These are phyloP conservation scores for Takifugu flavidus DNA, from an alignment of 2,113 vertebrate species.

Conservation along the genomic window DNA sequence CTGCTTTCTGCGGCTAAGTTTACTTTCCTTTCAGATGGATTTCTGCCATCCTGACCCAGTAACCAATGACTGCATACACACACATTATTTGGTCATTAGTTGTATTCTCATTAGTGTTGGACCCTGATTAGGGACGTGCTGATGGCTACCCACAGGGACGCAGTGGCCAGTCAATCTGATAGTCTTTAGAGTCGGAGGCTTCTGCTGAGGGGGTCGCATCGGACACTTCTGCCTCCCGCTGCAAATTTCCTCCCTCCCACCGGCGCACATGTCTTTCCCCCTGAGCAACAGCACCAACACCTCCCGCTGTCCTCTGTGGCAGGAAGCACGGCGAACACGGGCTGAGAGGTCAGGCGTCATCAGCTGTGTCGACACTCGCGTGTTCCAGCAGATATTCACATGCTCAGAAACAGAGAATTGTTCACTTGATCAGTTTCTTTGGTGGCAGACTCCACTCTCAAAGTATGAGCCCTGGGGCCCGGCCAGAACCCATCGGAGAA, in stretches of 20 bases:
- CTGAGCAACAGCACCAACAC: conserved; percentile 44
- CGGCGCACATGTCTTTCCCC: conserved; percentile 58
- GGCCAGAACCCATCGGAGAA: conserved; percentile 63
- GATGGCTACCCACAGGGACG: conserved; percentile 63
- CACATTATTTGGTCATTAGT: conserved; percentile 64
- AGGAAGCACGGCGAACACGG: conserved; percentile 37
- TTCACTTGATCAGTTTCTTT: background rate
- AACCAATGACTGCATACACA: conserved; percentile 30
- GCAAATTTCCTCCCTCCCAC: conserved; percentile 67
- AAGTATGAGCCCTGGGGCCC: conserved; percentile 62
- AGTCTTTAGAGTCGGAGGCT: conserved; percentile 63
- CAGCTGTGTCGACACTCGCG: conserved; percentile 15
- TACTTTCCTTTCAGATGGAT: background rate
- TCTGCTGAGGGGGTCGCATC: conserved; percentile 75
- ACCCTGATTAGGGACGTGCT: conserved; percentile 68
- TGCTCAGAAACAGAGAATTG: too few species aligned
- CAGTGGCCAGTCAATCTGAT: conserved; percentile 74
- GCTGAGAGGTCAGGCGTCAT: conserved; percentile 33
- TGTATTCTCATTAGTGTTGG: conserved; percentile 69
- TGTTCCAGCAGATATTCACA: conserved; percentile 5
- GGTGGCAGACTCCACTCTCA: conserved; percentile 64
- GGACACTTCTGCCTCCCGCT: conserved; percentile 70
- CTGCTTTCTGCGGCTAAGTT: background rate
- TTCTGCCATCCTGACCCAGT: conserved; percentile 35
- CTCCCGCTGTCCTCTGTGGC: conserved; percentile 40